Percentiles rank a stretch among this genome's conserved stretches.
These are phyloP conservation scores for Engystomops pustulosus DNA, from an alignment of 2,113 vertebrate genomes.

Conservation along the genomic window DNA sequence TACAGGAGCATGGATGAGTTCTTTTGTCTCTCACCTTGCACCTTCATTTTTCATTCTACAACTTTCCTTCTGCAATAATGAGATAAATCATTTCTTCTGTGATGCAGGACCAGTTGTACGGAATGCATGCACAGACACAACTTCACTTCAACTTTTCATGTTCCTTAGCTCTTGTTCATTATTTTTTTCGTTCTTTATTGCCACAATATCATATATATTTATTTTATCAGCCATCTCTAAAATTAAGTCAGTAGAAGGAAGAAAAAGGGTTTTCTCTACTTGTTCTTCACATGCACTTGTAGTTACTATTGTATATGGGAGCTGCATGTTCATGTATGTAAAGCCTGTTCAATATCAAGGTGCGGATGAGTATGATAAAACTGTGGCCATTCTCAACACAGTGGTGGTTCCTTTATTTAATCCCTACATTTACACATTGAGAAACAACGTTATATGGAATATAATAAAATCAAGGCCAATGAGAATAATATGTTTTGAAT, in stretches of 20 bases:
- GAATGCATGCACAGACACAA: background rate
- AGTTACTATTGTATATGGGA: background rate
- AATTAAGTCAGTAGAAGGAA: slow-evolving; percentile 44
- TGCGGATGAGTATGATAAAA: slow-evolving; percentile 63
- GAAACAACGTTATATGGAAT: slow-evolving; percentile 65
- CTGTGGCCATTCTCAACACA: slow-evolving; percentile 65
- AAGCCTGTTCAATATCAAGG: slow-evolving; percentile 61
- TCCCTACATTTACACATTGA: slow-evolving; percentile 67
- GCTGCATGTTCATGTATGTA: slow-evolving; percentile 59
- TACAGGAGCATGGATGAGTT: slow-evolving; percentile 46
- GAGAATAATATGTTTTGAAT: no score
- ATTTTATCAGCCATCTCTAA: slow-evolving; percentile 62
- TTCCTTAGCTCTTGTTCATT: background rate
- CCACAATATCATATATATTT: slow-evolving; percentile 57
- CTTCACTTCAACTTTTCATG: background rate
- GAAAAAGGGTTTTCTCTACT: slow-evolving; percentile 63
- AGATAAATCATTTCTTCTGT: slow-evolving; percentile 51
- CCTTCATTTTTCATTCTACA: slow-evolving; percentile 53
- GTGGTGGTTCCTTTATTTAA: slow-evolving; percentile 67
- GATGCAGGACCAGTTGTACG: slow-evolving; percentile 51
- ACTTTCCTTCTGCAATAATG: slow-evolving; percentile 61
- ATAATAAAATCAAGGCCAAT: slow-evolving; percentile 52
- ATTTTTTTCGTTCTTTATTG: background rate
- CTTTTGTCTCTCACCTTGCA: slow-evolving; percentile 56
- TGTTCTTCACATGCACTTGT: slow-evolving; percentile 66